phyloP scores from a whole-genome alignment of 1,140 invertebrate species.

The Eufriesea mexicana region DNA sequence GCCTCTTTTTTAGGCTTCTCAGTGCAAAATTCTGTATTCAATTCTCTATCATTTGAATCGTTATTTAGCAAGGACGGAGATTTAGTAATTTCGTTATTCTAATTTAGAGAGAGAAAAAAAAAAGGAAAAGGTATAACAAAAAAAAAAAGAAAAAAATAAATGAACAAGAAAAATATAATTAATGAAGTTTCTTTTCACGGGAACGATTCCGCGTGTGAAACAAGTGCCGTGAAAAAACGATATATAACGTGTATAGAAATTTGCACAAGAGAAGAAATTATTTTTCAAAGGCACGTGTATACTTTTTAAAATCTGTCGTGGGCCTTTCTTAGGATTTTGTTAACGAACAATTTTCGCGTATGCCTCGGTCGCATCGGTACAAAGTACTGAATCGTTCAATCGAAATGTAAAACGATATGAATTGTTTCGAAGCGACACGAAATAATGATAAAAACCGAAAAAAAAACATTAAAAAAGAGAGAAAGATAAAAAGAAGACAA shows the following conservation, averaged over 20 bases:
- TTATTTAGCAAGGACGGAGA: not conserved
- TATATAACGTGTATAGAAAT: not conserved
- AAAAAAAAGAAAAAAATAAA: not conserved
- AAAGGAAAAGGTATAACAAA: too few species aligned
- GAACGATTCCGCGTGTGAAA: not conserved
- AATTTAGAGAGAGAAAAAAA: not conserved
- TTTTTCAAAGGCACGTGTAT: constrained; percentile 25
- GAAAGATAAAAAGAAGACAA: not conserved
- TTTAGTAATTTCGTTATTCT: not conserved
- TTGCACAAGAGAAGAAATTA: constrained; percentile 37
- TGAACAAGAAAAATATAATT: too few species aligned
- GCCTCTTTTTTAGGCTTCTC: not conserved
- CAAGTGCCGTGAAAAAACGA: not conserved
- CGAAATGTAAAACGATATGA: not conserved
- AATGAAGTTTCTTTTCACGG: not conserved
- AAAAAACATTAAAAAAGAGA: not conserved
- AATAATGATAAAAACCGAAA: not conserved
- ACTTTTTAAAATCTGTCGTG: constrained; percentile 16
- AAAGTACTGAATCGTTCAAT: not conserved
- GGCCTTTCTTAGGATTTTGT: not conserved
- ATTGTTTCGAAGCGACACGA: too few species aligned
- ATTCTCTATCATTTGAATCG: not conserved
- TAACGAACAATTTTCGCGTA: not conserved
- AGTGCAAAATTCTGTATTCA: constrained; percentile 36
- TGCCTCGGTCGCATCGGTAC: not conserved